These are phyloP conservation scores for Crotalus viridis DNA, from an alignment of 2,113 vertebrate species.

Conservation along the genomic window DNA sequence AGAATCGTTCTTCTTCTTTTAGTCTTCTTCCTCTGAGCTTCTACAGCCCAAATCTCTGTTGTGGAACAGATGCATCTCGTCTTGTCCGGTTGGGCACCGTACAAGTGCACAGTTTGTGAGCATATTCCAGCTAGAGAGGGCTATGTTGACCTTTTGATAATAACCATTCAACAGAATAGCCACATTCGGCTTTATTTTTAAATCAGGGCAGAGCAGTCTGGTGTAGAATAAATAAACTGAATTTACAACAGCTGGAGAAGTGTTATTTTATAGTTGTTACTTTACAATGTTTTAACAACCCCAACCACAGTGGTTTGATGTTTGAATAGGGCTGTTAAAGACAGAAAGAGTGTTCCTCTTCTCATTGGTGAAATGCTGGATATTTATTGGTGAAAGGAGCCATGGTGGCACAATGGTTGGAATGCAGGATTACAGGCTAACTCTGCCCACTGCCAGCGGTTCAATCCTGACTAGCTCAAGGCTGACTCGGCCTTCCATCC, in stretches of 20 bases:
- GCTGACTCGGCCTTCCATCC: too few species aligned
- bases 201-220: neutral
- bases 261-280: neutral
- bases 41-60: neutral
- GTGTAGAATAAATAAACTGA: neutral
- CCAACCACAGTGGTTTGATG: neutral
- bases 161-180: neutral
- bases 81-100: neutral
- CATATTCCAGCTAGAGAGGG: neutral
- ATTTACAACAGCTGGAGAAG: neutral
- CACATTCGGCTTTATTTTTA: neutral
- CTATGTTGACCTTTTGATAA: neutral
- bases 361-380: neutral
- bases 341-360: neutral
- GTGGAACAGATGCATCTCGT: neutral
- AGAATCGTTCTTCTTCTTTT: neutral
- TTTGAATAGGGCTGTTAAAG: neutral
- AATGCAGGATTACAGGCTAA: too few species aligned
- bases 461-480: too few species aligned
- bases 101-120: neutral
- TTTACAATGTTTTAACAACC: too few species aligned
- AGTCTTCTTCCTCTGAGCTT: neutral
- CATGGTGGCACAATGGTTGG: too few species aligned
- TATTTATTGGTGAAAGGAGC: neutral
- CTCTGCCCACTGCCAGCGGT: too few species aligned